These are phyloP conservation scores for Haliclystus octoradiatus DNA, from an alignment of 30 jellyfish, hydroid and myxozoan species.

Conservation along the genomic window DNA sequence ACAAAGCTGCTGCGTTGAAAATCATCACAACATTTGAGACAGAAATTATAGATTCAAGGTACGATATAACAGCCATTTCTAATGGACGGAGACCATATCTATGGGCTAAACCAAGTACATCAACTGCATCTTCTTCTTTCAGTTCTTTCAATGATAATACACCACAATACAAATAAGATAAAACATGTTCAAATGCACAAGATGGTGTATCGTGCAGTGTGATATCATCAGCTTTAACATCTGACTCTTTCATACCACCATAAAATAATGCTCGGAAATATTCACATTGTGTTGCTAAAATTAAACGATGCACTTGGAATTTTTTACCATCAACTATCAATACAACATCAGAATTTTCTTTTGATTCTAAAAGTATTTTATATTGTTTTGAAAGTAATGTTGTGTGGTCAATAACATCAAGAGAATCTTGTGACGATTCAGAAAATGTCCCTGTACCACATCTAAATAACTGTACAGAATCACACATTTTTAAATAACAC, in stretches of 20 bases:
- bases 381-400: slow-evolving; percentile 69
- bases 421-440: background rate
- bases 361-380: slow-evolving; percentile 43
- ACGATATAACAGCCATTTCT: slow-evolving; percentile 70
- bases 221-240: slow-evolving; percentile 30
- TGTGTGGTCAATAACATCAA: slow-evolving; percentile 36
- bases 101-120: slow-evolving; percentile 60
- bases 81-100: slow-evolving; percentile 75
- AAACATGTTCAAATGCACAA: slow-evolving; percentile 31
- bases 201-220: slow-evolving; percentile 65
- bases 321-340: slow-evolving; percentile 61
- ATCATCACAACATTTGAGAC: slow-evolving; percentile 41
- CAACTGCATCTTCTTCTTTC: slow-evolving; percentile 70
- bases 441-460: background rate
- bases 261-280: slow-evolving; percentile 79
- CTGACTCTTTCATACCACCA: slow-evolving; percentile 91
- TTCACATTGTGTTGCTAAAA: slow-evolving; percentile 83
- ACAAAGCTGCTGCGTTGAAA: slow-evolving; percentile 56
- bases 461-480: background rate
- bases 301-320: slow-evolving; percentile 59
- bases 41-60: slow-evolving; percentile 40
- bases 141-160: slow-evolving; percentile 37
- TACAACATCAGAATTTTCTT: slow-evolving; percentile 70
- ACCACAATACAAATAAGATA: slow-evolving; percentile 69
- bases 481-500: too few relatives aligned